A percentile compares a stretch with the other conserved stretches of the same genome.
Conservation (phyloP, 2,113 vertebrate genomes). For the Chunga burmeisteri region DNA sequence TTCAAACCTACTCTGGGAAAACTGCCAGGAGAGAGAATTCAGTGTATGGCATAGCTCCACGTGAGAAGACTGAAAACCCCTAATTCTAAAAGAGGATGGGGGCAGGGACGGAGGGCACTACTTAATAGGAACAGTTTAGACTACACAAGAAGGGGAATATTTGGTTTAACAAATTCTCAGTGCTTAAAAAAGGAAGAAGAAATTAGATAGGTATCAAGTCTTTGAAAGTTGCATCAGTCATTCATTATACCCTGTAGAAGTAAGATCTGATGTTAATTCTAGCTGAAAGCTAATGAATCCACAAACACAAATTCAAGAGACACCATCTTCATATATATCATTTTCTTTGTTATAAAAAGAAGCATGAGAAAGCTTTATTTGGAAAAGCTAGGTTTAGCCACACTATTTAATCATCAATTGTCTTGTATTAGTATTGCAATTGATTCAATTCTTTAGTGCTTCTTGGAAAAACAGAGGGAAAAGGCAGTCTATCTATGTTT, state of each 20-base stretch:
- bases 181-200: neutral
- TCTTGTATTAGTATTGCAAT: neutral
- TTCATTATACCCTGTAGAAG: neutral
- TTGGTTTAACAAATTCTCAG: neutral
- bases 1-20: neutral
- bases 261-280: neutral
- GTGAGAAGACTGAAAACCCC: neutral
- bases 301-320: neutral
- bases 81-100: neutral
- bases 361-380: neutral
- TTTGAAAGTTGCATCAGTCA: neutral
- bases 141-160: neutral
- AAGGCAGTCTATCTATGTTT: neutral
- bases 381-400: neutral
- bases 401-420: neutral
- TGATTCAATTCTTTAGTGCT: neutral
- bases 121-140: neutral
- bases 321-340: neutral
- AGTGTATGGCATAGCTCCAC: neutral
- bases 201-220: neutral
- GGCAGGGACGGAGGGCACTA: neutral
- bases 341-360: neutral
- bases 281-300: neutral
- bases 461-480: neutral
- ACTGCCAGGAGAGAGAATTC: neutral